Evolutionary conservation across 2,888 invertebrate genomes (phyloP).

Genomic region (Apamea monoglypha): DNA sequence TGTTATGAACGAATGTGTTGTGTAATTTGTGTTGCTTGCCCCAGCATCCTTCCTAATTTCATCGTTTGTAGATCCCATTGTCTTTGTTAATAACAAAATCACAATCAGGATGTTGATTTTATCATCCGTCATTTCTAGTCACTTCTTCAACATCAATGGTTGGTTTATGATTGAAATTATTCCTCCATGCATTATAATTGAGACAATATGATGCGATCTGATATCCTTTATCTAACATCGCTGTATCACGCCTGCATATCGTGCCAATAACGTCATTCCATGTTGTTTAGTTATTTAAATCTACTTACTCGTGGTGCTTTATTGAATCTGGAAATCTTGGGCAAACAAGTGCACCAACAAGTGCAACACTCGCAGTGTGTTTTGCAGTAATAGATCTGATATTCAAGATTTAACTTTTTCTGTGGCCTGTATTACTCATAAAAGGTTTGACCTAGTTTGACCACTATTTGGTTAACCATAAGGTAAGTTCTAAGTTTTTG

Average conservation of each 20-base stretch:
- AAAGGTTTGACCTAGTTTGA: background rate
- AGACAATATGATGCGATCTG: conserved; percentile 32
- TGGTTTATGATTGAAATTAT: background rate
- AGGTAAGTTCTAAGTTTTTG: background rate
- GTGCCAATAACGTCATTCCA: conserved; percentile 46
- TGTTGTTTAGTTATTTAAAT: conserved; percentile 37
- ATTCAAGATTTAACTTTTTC: background rate
- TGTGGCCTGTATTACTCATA: background rate
- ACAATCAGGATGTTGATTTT: background rate
- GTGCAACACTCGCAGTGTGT: conserved; percentile 23
- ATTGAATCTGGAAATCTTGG: conserved; percentile 37
- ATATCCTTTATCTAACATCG: conserved; percentile 35
- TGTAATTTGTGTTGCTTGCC: background rate
- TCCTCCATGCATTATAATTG: conserved; percentile 7
- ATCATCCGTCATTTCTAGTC: background rate
- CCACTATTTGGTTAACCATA: background rate
- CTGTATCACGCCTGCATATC: conserved; percentile 50
- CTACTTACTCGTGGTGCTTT: conserved; percentile 23
- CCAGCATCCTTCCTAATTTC: background rate
- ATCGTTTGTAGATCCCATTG: background rate
- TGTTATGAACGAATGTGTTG: background rate
- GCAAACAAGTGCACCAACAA: too few relatives aligned
- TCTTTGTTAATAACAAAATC: background rate
- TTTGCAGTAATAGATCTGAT: background rate
- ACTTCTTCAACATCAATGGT: background rate